These are phyloP conservation scores for Ranitomeya imitator DNA, from an alignment of 2,113 vertebrate species.

Conservation along the genomic window DNA sequence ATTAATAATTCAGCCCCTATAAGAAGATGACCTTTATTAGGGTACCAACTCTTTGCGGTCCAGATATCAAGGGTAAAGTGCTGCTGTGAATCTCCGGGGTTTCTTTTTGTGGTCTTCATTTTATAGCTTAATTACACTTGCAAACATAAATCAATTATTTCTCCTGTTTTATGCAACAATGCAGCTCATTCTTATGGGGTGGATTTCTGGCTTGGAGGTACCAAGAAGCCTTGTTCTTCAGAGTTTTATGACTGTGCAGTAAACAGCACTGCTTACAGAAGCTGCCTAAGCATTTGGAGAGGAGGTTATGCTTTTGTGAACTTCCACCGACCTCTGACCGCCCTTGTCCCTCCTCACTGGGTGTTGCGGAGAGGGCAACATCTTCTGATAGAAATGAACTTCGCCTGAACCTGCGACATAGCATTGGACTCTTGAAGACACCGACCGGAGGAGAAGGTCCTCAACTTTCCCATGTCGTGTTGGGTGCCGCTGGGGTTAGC, in stretches of 20 bases:
- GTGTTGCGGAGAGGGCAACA: conserved; percentile 60
- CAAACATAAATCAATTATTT: conserved; percentile 87
- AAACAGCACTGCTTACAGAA: conserved; percentile 68
- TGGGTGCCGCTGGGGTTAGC: background rate
- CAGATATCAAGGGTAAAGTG: conserved; percentile 69
- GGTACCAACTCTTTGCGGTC: conserved; percentile 69
- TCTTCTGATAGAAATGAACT: conserved; percentile 83
- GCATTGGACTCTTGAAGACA: conserved; percentile 73
- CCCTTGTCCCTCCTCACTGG: conserved; percentile 73
- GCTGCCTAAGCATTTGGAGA: conserved; percentile 63
- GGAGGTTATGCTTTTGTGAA: conserved; percentile 80
- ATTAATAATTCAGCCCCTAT: conserved; percentile 76
- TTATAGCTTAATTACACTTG: conserved; percentile 86
- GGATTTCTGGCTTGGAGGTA: conserved; percentile 72
- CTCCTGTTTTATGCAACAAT: conserved; percentile 84
- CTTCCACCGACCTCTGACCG: conserved; percentile 82
- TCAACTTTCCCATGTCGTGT: background rate
- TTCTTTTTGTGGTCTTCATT: conserved; percentile 75
- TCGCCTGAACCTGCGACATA: conserved; percentile 89
- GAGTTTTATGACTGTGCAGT: conserved; percentile 77
- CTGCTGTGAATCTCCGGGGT: conserved; percentile 69
- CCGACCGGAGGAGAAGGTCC: background rate
- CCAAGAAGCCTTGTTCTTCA: conserved; percentile 74
- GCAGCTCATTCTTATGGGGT: conserved; percentile 76
- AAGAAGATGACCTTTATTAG: conserved; percentile 76